Evolutionary conservation across 2,888 invertebrate genomes (phyloP), one percentile per base, ranked within the genome.

Genomic region (Galeopsomyia nigrocyanea): DNA sequence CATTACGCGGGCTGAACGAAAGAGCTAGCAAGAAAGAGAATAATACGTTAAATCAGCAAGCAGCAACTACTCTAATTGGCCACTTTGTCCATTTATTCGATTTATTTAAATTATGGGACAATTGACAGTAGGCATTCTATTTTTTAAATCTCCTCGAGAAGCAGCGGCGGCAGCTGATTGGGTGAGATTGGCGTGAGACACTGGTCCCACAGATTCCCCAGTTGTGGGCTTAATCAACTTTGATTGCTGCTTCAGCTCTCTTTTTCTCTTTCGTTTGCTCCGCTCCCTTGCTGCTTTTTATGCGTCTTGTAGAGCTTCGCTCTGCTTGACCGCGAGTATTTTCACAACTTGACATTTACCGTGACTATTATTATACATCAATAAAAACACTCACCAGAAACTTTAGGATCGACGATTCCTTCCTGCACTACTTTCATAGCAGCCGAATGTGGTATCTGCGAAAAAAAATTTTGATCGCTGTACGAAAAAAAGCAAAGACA

Each of bases 81-180:
- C 86, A 86, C 86, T 86, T 86, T 86, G 86, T 86, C 85, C 86
- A 86, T 86, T 86, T 86, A 86, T 86, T 86, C 86, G 86, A 86
- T 86, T 86, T 86, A 86, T 86, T 86, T 86, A 86, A 86, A 86
- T 86, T 85, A 86, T 86, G 85, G 86, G 85, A 86, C 86, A 86
- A 86, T 86, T 86, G 86, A 86, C 86, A 86, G 85, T 86, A 86
- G 86, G 86, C 86, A 86, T 86, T 86, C 86, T 86, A 86, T 86
- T 86, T 86, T 86, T 86, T 86, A 86, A 86, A 86, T 86, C 86
- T 86, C 85, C 85, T 85, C 83, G 84, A 80, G 82, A 60, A 39
- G 17, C n/a, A 60, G 62, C 68, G 31, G 75, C 31, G 21, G 55
- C 78, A 76, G 82, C 83, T 86, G 86, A 86, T 86, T 86, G 86